Evolutionary conservation across 2,888 invertebrate genomes (phyloP).

Genomic region (Crepidodera aurea): DNA sequence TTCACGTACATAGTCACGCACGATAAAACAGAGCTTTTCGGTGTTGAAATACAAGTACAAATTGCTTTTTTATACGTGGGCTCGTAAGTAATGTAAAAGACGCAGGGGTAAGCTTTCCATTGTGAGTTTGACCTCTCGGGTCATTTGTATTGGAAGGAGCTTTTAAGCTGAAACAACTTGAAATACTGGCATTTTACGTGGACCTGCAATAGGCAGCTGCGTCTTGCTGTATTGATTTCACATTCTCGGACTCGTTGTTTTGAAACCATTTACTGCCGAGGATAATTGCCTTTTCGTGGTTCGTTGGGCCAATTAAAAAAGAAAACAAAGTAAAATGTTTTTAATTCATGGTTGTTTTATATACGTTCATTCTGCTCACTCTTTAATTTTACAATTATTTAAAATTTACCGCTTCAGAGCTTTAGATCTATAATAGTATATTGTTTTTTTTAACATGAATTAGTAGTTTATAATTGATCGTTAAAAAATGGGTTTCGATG

Average conservation of each 20-base stretch:
- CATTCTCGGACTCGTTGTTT: conserved; percentile 43
- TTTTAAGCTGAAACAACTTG: conserved; percentile 51
- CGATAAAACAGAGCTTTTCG: conserved; percentile 45
- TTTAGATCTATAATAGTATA: too few species aligned
- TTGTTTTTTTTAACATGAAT: too few species aligned
- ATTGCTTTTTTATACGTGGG: conserved; percentile 53
- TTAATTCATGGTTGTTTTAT: too few species aligned
- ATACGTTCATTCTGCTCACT: neutral
- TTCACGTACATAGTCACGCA: conserved; percentile 38
- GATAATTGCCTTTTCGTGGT: conserved; percentile 31
- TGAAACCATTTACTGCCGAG: conserved; percentile 27
- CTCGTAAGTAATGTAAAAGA: conserved; percentile 54
- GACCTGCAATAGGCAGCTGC: conserved; percentile 52
- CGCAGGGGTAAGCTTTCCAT: conserved; percentile 47
- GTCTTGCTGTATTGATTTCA: conserved; percentile 54
- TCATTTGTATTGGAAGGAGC: conserved; percentile 56
- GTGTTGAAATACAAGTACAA: conserved; percentile 50
- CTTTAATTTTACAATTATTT: too few species aligned
- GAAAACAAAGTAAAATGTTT: too few species aligned
- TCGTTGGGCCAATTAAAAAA: conserved; percentile 4
- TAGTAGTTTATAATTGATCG: too few species aligned
- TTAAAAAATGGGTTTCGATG: too few species aligned
- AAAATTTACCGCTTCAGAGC: too few species aligned
- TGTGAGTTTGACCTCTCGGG: conserved; percentile 53
- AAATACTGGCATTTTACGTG: conserved; percentile 57